These are phyloP conservation scores for Aphelinus atriplicis DNA, from an alignment of 1,140 invertebrate species.

Conservation along the genomic window DNA sequence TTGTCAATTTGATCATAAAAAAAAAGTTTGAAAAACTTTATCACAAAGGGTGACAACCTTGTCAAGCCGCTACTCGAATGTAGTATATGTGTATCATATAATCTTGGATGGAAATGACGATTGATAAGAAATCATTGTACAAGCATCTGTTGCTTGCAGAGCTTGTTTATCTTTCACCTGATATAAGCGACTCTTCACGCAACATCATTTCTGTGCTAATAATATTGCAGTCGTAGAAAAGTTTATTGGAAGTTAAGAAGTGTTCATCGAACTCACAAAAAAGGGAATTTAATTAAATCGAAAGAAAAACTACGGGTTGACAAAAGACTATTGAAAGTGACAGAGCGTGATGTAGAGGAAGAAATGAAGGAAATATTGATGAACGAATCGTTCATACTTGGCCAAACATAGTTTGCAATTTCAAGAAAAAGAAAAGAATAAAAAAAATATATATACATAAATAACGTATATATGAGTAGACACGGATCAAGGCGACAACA, in stretches of 20 bases:
- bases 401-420: too few species aligned
- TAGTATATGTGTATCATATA: not conserved
- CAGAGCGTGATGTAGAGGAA: too few species aligned
- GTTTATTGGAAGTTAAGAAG: not conserved
- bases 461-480: too few species aligned
- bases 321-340: too few species aligned
- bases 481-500: too few species aligned
- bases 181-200: slow-evolving; percentile 16
- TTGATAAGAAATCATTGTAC: slow-evolving; percentile 31
- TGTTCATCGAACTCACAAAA: not conserved
- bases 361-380: too few species aligned
- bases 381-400: too few species aligned
- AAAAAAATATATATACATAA: not conserved
- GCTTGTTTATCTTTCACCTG: slow-evolving; percentile 12
- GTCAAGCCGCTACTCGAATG: too few species aligned
- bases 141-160: slow-evolving; percentile 17
- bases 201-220: slow-evolving; percentile 24
- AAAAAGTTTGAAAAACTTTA: too few species aligned
- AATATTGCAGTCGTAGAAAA: slow-evolving; percentile 11
- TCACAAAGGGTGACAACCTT: too few species aligned
- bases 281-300: not conserved
- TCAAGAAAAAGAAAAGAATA: not conserved
- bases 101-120: slow-evolving; percentile 6
- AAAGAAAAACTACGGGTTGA: not conserved
- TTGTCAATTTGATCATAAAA: too few species aligned